Conservation (phyloP, 2,113 vertebrate genomes). For the Pteropus alecto region DNA sequence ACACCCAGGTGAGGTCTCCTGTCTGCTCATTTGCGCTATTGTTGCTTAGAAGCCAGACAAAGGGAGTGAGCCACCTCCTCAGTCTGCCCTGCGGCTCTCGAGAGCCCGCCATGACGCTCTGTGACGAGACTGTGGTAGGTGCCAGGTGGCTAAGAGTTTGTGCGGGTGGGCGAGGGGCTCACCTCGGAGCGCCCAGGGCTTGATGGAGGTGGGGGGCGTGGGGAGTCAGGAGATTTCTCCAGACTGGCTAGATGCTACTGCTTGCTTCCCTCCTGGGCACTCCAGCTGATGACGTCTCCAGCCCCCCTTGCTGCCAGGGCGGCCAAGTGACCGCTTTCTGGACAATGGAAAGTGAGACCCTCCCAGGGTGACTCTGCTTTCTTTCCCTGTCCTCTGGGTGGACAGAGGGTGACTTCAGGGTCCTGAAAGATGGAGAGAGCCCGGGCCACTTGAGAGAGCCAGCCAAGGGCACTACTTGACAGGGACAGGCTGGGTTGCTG, state of each 20-base stretch:
- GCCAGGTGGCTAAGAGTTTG: background rate
- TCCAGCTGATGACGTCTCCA: background rate
- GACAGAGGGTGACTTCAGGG: background rate
- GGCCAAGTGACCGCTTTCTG: background rate
- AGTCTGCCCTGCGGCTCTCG: background rate
- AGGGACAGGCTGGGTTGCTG: background rate
- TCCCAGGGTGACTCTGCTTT: too few species aligned
- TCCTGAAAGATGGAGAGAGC: background rate
- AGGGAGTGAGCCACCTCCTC: background rate
- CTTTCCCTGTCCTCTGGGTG: background rate
- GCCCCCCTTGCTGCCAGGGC: too few species aligned
- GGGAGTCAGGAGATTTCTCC: background rate
- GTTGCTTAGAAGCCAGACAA: background rate
- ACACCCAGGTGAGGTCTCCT: background rate
- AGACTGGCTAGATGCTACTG: background rate
- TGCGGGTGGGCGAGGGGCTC: background rate
- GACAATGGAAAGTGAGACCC: background rate
- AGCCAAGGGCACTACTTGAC: background rate
- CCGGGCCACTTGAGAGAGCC: background rate
- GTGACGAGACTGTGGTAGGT: background rate
- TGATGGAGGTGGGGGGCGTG: background rate
- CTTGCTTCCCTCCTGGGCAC: too few species aligned
- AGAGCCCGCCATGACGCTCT: background rate
- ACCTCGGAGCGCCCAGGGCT: background rate
- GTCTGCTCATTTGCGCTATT: background rate